These are phyloP conservation scores for Cheiracanthium punctorium DNA, from an alignment of 2,888 invertebrate genomes.

Conservation along the genomic window DNA sequence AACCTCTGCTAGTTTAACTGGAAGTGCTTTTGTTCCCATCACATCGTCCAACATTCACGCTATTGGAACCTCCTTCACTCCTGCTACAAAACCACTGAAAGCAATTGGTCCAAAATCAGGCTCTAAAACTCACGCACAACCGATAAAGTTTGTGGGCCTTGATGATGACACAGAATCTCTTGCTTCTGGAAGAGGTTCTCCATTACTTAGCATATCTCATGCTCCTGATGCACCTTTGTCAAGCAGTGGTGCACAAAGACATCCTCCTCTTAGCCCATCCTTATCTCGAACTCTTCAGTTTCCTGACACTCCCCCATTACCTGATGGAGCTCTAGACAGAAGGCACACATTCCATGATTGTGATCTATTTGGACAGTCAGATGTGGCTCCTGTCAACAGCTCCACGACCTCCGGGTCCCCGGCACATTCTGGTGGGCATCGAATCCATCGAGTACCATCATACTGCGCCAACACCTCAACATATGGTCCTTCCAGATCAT, in stretches of 20 bases:
- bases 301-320: constrained; percentile 27
- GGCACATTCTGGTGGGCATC: constrained; percentile 48
- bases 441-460: constrained; percentile 65
- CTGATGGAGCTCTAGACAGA: constrained; percentile 64
- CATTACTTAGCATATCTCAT: constrained; percentile 51
- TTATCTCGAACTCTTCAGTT: constrained; percentile 40
- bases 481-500: constrained; percentile 39
- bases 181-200: constrained; percentile 61
- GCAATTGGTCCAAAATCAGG: constrained; percentile 72
- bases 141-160: constrained; percentile 76
- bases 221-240: constrained; percentile 37
- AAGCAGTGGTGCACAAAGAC: constrained; percentile 26
- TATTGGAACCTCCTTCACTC: constrained; percentile 17
- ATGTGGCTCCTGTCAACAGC: constrained; percentile 58
- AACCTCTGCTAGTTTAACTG: constrained; percentile 71
- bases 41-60: constrained; percentile 41
- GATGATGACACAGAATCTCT: constrained; percentile 60
- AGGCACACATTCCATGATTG: constrained; percentile 63
- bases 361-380: constrained; percentile 41
- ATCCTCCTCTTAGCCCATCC: constrained; percentile 52
- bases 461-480: constrained; percentile 64
- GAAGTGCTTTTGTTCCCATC: constrained; percentile 61
- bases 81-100: constrained; percentile 47
- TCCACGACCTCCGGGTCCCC: constrained; percentile 58
- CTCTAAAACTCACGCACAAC: constrained; percentile 74